Evolutionary conservation across 2,797 vertebrate species (phyloP).

Genomic region (Odontamblyopus lacepedii): DNA sequence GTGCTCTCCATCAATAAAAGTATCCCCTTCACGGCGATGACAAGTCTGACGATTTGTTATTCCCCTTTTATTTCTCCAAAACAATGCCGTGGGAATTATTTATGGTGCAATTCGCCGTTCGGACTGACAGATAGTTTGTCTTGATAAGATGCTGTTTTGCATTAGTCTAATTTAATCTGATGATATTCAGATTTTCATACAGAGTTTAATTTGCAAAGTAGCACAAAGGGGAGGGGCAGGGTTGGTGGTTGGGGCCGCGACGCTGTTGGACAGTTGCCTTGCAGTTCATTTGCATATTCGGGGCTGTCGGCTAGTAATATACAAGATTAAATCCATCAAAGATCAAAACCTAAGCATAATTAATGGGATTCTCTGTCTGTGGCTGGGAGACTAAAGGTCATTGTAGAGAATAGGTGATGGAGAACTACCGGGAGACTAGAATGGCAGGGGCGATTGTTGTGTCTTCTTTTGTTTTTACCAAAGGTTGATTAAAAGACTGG

Average conservation of each 20-base stretch:
- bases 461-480: slow-evolving; percentile 49
- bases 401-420: slow-evolving; percentile 45
- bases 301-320: slow-evolving; percentile 78
- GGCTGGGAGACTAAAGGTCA: slow-evolving; percentile 63
- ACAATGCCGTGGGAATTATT: slow-evolving; percentile 75
- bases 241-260: slow-evolving; percentile 1
- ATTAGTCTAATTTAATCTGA: slow-evolving; percentile 79
- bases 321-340: slow-evolving; percentile 84
- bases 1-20: slow-evolving; percentile 67
- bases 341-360: slow-evolving; percentile 74
- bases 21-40: slow-evolving; percentile 66
- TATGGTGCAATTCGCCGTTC: slow-evolving; percentile 72
- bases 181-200: slow-evolving; percentile 81
- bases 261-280: slow-evolving; percentile 53
- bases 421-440: slow-evolving; percentile 55
- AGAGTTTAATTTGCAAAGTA: slow-evolving; percentile 76
- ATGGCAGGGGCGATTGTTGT: slow-evolving; percentile 62
- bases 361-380: slow-evolving; percentile 71
- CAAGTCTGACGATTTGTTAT: slow-evolving; percentile 75
- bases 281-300: slow-evolving; percentile 74
- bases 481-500: slow-evolving; percentile 67
- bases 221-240: slow-evolving; percentile 7
- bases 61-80: slow-evolving; percentile 72
- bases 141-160: slow-evolving; percentile 79
- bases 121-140: slow-evolving; percentile 80